Conservation (phyloP, 2,888 invertebrate genomes). For the Campoplex capitator region DNA sequence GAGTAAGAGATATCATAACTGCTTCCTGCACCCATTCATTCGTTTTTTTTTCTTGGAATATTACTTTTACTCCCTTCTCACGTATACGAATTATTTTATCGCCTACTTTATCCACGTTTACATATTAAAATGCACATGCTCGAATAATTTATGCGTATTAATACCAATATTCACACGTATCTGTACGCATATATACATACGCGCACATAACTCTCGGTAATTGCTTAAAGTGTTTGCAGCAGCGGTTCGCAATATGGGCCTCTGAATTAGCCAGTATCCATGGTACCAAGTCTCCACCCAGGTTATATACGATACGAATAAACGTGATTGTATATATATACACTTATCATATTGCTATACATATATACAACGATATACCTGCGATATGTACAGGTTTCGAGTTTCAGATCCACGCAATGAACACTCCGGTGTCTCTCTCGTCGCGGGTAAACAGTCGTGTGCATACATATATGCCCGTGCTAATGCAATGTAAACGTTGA, state of each 20-base stretch:
- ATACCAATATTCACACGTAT: not conserved
- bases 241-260: constrained; percentile 50
- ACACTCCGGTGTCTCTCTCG: constrained; percentile 39
- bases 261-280: constrained; percentile 55
- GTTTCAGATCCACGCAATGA: constrained; percentile 55
- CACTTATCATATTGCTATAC: constrained; percentile 1
- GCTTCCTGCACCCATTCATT: constrained; percentile 27
- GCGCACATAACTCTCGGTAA: constrained; percentile 10
- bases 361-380: not conserved
- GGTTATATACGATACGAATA: constrained; percentile 22
- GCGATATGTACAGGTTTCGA: constrained; percentile 46
- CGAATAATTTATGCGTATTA: not conserved
- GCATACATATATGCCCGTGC: constrained; percentile 44
- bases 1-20: constrained; percentile 46
- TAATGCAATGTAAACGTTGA: constrained; percentile 63
- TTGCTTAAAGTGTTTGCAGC: constrained; percentile 50
- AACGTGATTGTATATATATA: constrained; percentile 1
- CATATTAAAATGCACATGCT: not conserved
- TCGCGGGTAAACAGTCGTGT: constrained; percentile 36
- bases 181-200: not conserved
- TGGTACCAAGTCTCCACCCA: constrained; percentile 34
- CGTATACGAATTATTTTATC: constrained; percentile 49
- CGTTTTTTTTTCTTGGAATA: constrained; percentile 32
- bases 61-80: constrained; percentile 54
- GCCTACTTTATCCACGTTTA: not conserved